A percentile compares a stretch with the other conserved stretches of the same genome.
Conservation (phyloP, 2,888 invertebrate species). For the Dascillus cervinus region DNA sequence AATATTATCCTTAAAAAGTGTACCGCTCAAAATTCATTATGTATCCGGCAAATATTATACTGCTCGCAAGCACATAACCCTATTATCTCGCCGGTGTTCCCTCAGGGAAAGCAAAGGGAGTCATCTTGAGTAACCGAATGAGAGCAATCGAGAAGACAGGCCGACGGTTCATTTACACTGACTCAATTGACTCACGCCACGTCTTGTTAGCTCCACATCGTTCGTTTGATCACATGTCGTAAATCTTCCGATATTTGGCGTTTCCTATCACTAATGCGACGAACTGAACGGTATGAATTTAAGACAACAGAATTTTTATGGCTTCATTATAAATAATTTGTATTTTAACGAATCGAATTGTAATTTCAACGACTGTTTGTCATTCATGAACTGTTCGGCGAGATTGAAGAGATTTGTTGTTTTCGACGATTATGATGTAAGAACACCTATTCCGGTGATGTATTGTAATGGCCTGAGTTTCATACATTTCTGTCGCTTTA, state of each 20-base stretch:
- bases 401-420: too few species aligned
- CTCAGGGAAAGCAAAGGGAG: constrained; percentile 15
- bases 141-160: constrained; percentile 32
- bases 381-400: too few species aligned
- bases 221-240: constrained; percentile 36
- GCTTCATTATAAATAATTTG: too few species aligned
- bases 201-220: constrained; percentile 36
- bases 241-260: constrained; percentile 30
- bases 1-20: too few species aligned
- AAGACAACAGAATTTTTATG: too few species aligned
- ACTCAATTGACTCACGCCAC: constrained; percentile 38
- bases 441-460: constrained; percentile 27
- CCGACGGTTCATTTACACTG: constrained; percentile 38
- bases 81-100: constrained; percentile 20
- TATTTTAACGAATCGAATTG: too few species aligned
- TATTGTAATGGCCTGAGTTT: constrained; percentile 22
- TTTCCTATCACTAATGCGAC: constrained; percentile 25
- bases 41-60: constrained; percentile 16
- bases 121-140: constrained; percentile 27
- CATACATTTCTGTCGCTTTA: constrained; percentile 19
- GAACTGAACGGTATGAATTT: constrained; percentile 20
- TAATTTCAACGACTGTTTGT: too few species aligned
- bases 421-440: too few species aligned
- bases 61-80: constrained; percentile 15
- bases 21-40: too few species aligned